Evolutionary conservation across 35 echinoderm and acorn worm species (phyloP).

Genomic region (Apostichopus californicus): DNA sequence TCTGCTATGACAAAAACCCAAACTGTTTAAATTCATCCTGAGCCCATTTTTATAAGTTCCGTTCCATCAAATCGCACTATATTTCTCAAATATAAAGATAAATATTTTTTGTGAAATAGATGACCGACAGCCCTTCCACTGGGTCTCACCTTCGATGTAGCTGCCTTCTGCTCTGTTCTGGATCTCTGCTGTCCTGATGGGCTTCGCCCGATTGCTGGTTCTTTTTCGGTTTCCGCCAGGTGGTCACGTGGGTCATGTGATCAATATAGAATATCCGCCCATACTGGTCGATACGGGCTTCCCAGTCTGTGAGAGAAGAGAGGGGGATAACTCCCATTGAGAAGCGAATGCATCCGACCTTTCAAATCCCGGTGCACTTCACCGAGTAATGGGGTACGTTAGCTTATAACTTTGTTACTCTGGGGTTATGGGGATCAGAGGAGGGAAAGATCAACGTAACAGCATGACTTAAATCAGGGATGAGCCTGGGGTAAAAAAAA

Average conservation of each 20-base stretch:
- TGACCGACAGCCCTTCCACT: background rate
- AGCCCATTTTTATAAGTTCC: no score
- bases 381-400: no score
- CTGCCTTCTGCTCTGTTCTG: slow-evolving; percentile 84
- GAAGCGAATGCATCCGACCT: background rate
- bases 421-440: no score
- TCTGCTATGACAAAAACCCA: no score
- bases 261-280: slow-evolving; percentile 94
- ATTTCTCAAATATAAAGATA: no score
- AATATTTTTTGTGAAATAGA: background rate
- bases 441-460: no score
- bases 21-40: no score
- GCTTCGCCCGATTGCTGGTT: slow-evolving; percentile 46
- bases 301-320: slow-evolving; percentile 73
- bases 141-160: slow-evolving; percentile 77
- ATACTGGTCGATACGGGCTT: slow-evolving; percentile 96
- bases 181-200: slow-evolving; percentile 64
- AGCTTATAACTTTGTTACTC: no score
- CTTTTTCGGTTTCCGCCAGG: slow-evolving; percentile 79
- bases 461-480: no score
- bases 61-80: no score
- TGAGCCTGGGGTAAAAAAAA: no score
- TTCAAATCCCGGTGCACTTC: no score
- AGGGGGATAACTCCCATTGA: background rate
- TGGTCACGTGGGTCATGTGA: slow-evolving; percentile 79